Percentiles rank a stretch among this genome's conserved stretches.
phyloP scores from a whole-genome alignment of 1,140 invertebrate genomes.

The Zaprionus lachaisei region DNA sequence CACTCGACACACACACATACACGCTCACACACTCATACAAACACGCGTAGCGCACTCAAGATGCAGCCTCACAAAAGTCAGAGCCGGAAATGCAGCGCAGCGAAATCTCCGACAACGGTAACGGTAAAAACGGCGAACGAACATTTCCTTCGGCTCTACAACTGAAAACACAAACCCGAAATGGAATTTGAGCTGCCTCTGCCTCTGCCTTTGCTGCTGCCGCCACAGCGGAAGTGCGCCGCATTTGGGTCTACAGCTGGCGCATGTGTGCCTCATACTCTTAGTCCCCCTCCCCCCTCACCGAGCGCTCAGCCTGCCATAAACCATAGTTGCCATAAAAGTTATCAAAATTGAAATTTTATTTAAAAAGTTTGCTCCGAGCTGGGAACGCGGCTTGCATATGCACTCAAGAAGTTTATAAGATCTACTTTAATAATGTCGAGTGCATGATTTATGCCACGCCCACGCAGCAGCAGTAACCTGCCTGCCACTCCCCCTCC shows the following conservation, averaged over 20 bases:
- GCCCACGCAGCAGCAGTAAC: slow-evolving; percentile 3
- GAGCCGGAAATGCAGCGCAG: slow-evolving; percentile 67
- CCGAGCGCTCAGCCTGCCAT: neutral
- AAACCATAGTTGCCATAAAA: slow-evolving; percentile 48
- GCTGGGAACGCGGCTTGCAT: slow-evolving; percentile 37
- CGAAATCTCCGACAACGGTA: slow-evolving; percentile 62
- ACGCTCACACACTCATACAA: slow-evolving; percentile 21
- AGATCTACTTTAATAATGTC: slow-evolving; percentile 81
- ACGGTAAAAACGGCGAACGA: slow-evolving; percentile 56
- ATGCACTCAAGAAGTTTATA: slow-evolving; percentile 72
- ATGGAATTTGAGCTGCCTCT: slow-evolving; percentile 23
- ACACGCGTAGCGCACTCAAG: slow-evolving; percentile 37
- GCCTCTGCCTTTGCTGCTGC: neutral
- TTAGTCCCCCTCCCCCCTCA: neutral
- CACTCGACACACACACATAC: slow-evolving; percentile 43
- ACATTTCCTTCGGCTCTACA: slow-evolving; percentile 50
- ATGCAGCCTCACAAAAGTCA: slow-evolving; percentile 75
- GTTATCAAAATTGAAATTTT: slow-evolving; percentile 78
- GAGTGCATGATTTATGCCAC: slow-evolving; percentile 73
- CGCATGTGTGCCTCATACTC: slow-evolving; percentile 17
- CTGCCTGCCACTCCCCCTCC: neutral
- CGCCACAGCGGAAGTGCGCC: slow-evolving; percentile 35
- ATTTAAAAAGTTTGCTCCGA: slow-evolving; percentile 58
- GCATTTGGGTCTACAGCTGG: slow-evolving; percentile 33
- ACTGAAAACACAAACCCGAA: slow-evolving; percentile 18